These are phyloP conservation scores for Stichopus horrens DNA, from an alignment of 53 echinoderm and acorn worm genomes.

Conservation along the genomic window DNA sequence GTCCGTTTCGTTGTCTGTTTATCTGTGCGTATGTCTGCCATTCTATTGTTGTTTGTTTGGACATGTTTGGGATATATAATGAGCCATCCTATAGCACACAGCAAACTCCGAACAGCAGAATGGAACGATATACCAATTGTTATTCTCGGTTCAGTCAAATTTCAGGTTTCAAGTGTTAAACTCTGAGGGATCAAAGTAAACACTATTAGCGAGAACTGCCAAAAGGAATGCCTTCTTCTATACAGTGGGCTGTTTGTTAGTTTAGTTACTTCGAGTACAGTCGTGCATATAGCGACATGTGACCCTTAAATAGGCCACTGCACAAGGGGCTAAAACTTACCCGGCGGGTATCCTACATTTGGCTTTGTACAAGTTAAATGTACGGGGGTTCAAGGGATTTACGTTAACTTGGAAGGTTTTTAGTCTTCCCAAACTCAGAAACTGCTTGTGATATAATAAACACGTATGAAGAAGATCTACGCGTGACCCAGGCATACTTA, in stretches of 20 bases:
- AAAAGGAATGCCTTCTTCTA: slow-evolving; percentile 10
- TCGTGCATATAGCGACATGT: slow-evolving; percentile 13
- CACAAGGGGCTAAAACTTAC: slow-evolving; percentile 14
- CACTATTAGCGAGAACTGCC: slow-evolving; percentile 31
- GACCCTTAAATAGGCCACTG: slow-evolving; percentile 41
- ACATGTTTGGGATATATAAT: too few relatives aligned
- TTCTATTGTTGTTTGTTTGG: neutral
- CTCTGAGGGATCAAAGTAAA: slow-evolving; percentile 12
- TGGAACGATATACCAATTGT: too few relatives aligned
- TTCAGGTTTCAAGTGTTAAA: neutral
- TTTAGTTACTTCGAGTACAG: slow-evolving; percentile 11
- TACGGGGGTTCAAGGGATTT: slow-evolving; percentile 26
- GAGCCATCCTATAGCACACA: too few relatives aligned
- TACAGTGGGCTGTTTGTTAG: slow-evolving; percentile 7
- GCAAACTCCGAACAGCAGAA: too few relatives aligned
- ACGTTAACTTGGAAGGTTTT: slow-evolving; percentile 6
- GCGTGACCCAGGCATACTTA: neutral
- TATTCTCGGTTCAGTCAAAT: neutral
- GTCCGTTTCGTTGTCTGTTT: neutral
- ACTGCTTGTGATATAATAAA: neutral
- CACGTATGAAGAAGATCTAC: neutral
- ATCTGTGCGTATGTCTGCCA: neutral
- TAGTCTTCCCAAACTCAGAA: slow-evolving; percentile 2
- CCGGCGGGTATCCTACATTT: slow-evolving; percentile 32
- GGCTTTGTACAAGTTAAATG: slow-evolving; percentile 4